Conservation (phyloP, 2,113 vertebrate species). For the Psettodes erumei region DNA sequence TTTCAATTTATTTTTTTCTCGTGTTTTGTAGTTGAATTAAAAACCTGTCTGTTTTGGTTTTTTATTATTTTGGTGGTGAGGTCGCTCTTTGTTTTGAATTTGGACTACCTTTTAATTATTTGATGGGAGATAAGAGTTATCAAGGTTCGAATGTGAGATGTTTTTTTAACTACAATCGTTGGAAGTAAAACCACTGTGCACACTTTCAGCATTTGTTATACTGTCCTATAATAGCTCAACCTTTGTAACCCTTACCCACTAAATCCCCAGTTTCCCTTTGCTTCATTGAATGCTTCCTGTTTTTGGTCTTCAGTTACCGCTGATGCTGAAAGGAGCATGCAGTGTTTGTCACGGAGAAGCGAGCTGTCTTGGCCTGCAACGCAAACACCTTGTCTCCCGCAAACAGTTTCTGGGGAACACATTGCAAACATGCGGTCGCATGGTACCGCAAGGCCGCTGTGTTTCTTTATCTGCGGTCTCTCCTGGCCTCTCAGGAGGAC, state of each 20-base stretch:
- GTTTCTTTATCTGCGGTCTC: neutral
- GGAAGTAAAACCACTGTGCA: neutral
- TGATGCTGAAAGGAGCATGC: neutral
- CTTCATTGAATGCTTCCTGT: constrained; percentile 23
- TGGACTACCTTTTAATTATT: neutral
- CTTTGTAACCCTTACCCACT: neutral
- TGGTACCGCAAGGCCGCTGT: neutral
- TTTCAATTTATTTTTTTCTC: too few relatives aligned
- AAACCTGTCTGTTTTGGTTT: neutral
- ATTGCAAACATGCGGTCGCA: neutral
- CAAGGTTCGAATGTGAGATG: neutral
- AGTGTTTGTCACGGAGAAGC: constrained; percentile 21
- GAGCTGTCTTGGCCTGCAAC: neutral
- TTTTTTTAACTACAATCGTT: neutral
- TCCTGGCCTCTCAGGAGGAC: neutral
- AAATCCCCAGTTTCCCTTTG: too few relatives aligned
- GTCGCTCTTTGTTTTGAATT: neutral
- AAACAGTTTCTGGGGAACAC: constrained; percentile 1
- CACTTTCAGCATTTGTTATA: neutral
- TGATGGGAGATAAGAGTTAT: neutral
- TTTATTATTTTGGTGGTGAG: neutral
- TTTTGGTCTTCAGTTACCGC: constrained; percentile 9
- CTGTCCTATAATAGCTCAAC: neutral
- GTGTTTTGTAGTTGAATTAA: too few relatives aligned
- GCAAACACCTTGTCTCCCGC: constrained; percentile 23